A percentile compares a stretch with the other conserved stretches of the same genome.
Conservation (phyloP, 1,140 invertebrate genomes). For the Zaprionus ornatus region DNA sequence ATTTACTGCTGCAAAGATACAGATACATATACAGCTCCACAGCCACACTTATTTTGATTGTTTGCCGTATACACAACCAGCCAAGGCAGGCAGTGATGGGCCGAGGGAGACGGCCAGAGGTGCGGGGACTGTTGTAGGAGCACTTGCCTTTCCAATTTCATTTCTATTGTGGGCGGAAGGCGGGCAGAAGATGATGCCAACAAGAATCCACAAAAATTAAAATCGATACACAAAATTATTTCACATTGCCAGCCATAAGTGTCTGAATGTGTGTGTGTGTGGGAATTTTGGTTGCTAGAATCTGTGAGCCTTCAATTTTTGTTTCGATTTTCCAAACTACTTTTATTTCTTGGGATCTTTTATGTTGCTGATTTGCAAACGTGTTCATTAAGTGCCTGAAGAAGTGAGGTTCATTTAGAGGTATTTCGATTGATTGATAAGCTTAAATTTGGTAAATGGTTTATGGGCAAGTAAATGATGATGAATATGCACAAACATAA, state of each 20-base stretch:
- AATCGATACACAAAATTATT: conserved; percentile 51
- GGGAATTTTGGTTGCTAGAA: background rate
- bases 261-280: background rate
- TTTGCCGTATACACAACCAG: conserved; percentile 35
- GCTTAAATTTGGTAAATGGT: background rate
- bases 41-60: conserved; percentile 72
- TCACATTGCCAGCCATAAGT: conserved; percentile 36
- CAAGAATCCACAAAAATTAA: conserved; percentile 31
- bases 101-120: background rate
- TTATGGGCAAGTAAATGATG: background rate
- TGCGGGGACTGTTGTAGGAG: background rate
- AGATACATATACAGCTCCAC: conserved; percentile 21
- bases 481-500: background rate
- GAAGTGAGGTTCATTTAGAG: background rate
- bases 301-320: conserved; percentile 14
- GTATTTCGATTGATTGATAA: background rate
- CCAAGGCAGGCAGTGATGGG: background rate
- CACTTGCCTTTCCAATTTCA: conserved; percentile 1
- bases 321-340: conserved; percentile 10
- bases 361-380: background rate
- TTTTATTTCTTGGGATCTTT: background rate
- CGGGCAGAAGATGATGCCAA: conserved; percentile 29
- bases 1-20: conserved; percentile 28
- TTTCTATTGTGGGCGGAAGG: background rate
- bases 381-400: background rate